These are phyloP conservation scores for Shargacucullia verbasci DNA, from an alignment of 2,888 invertebrate species.

Conservation along the genomic window DNA sequence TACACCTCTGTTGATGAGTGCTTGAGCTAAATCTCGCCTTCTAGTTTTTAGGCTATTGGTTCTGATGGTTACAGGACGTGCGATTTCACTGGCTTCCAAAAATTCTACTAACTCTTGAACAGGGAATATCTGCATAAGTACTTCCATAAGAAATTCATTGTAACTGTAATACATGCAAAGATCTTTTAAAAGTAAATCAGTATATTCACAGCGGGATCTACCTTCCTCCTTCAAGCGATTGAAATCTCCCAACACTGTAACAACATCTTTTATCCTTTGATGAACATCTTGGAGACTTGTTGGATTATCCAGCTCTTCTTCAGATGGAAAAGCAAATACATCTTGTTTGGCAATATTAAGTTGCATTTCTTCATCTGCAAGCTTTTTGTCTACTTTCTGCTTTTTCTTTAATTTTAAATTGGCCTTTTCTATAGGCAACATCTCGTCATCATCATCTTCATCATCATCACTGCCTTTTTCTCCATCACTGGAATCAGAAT, in stretches of 20 bases:
- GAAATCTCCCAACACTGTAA: constrained; percentile 94
- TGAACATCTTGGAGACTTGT: constrained; percentile 94
- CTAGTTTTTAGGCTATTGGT: constrained; percentile 98
- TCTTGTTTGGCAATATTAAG: constrained; percentile 94
- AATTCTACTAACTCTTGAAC: constrained; percentile 96
- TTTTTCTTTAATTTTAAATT: constrained; percentile 93
- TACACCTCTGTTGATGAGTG: constrained; percentile 98
- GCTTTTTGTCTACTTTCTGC: constrained; percentile 91
- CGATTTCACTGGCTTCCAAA: constrained; percentile 98
- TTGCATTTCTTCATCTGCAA: constrained; percentile 95
- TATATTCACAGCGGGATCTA: constrained; percentile 94
- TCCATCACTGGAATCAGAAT: constrained; percentile 77
- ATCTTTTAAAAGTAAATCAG: constrained; percentile 94
- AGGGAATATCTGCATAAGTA: constrained; percentile 96
- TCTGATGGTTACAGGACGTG: constrained; percentile 98
- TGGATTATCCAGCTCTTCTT: constrained; percentile 92
- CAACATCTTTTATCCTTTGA: constrained; percentile 96
- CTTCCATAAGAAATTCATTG: constrained; percentile 98
- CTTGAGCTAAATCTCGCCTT: constrained; percentile 97
- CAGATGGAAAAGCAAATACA: constrained; percentile 93
- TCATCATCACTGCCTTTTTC: constrained; percentile 69
- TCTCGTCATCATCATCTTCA: constrained; percentile 89
- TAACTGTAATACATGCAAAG: constrained; percentile 98
- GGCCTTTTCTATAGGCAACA: constrained; percentile 96
- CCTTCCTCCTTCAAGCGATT: constrained; percentile 90